Base-by-base conservation (phyloP, 2,797 vertebrate genomes). In the Loriculus beryllinus region DNA sequence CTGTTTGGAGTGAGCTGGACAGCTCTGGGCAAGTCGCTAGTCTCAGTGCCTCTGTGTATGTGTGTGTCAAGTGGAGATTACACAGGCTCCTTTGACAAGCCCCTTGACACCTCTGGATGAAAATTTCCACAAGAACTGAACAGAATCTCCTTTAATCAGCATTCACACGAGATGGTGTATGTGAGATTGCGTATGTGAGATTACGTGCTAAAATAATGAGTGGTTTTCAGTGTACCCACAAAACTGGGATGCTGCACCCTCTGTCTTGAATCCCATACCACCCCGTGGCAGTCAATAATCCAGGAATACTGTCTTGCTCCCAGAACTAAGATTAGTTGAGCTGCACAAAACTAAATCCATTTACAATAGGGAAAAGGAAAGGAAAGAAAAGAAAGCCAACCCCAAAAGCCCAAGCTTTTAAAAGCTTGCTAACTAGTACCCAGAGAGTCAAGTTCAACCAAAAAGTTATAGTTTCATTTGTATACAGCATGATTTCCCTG, bases 331-430 rank as follows among this genome's bases (percentile, higher is more conserved):
- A 48, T 49, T 42, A 62, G 12, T 16, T 43, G 12, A 57, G 5
- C 45, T 86, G 39, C 19, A 42, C 10, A 42, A 76, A 79, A 25
- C 8, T 19, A 76, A 76, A 77, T 26, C 14, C 17, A 10, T 52
- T 72, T 35, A 13, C 3, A 23, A 5, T 9, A 4, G 7, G 1
- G 0, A 33, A 56, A 56, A 56, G 6, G 4, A 1, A 20, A 7
- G 1, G 4, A 25, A 35, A 23, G 23, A 56, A n/a, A 35, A 23
- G 23, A 56, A n/a, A 54, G 13, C 26, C 54, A 56, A 22, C 14
- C n/a, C 9, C n/a, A 35, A 0, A 9, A 25, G 0, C 3, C 0
- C 12, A 10, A 16, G 13, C 2, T 51, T 45, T 26, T 31, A 68
- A 82, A 84, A 18, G 0, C 3, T 83, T 75, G 10, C 20, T 64